Conservation (phyloP, 1,140 invertebrate genomes). For the Lanistes nyassanus region DNA sequence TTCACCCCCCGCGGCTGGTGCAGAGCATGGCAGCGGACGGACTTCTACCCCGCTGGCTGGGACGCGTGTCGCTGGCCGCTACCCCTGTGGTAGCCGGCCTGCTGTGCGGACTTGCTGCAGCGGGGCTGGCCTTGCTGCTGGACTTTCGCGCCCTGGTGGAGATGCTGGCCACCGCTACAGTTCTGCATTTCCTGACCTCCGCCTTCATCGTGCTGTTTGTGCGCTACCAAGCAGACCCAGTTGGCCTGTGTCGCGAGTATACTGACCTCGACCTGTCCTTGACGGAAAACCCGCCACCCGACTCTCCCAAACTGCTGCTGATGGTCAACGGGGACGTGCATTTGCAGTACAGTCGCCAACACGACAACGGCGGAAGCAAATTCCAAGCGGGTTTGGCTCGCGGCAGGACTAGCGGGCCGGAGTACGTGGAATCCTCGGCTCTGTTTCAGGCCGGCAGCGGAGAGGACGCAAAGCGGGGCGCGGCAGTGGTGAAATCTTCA, state of each 20-base stretch:
- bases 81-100: constrained; percentile 80
- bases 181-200: constrained; percentile 88
- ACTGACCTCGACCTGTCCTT: constrained; percentile 43
- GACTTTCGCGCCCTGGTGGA: constrained; percentile 85
- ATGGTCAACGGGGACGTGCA: constrained; percentile 35
- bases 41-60: constrained; percentile 81
- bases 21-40: constrained; percentile 94
- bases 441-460: background rate
- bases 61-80: constrained; percentile 64
- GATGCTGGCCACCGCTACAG: constrained; percentile 90
- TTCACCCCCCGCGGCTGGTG: constrained; percentile 92
- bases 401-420: constrained; percentile 2
- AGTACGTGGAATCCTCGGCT: constrained; percentile 6
- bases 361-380: constrained; percentile 1
- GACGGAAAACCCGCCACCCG: background rate
- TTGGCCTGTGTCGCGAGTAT: constrained; percentile 56
- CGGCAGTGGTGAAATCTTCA: constrained; percentile 13
- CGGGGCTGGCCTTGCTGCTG: constrained; percentile 80
- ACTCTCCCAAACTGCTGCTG: constrained; percentile 31
- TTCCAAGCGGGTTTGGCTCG: background rate
- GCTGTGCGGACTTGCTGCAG: constrained; percentile 78
- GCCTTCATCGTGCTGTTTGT: constrained; percentile 86
- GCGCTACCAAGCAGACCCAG: constrained; percentile 43
- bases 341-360: constrained; percentile 22
- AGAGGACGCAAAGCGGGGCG: background rate